These are phyloP conservation scores for Leptopilina clavipes DNA, from an alignment of 1,140 invertebrate species.

Conservation along the genomic window DNA sequence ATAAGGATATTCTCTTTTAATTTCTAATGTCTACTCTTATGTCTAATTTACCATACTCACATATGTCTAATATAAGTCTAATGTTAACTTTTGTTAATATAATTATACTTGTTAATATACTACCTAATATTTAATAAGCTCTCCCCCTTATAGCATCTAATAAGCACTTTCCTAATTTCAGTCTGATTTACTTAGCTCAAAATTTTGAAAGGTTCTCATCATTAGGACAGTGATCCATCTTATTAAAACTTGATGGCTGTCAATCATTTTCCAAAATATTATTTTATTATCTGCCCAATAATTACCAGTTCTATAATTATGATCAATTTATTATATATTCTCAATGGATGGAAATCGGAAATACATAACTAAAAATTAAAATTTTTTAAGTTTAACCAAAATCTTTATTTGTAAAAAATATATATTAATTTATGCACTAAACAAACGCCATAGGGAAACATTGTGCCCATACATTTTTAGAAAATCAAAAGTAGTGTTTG, in stretches of 20 bases:
- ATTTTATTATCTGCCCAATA: background rate
- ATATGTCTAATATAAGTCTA: too few species aligned
- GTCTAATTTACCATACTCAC: too few species aligned
- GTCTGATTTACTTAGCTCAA: background rate
- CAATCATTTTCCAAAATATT: background rate
- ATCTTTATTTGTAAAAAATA: too few species aligned
- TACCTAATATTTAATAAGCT: background rate
- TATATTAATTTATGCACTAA: too few species aligned
- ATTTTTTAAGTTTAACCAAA: too few species aligned
- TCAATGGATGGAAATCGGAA: too few species aligned
- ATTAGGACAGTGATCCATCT: background rate
- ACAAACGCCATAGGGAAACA: too few species aligned
- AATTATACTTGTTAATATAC: too few species aligned
- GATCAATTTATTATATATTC: background rate
- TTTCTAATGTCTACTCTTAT: background rate
- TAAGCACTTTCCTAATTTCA: background rate
- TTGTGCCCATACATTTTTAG: too few species aligned
- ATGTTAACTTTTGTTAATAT: too few species aligned
- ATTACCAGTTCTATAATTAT: background rate
- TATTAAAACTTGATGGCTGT: background rate
- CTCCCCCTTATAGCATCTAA: background rate
- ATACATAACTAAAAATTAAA: too few species aligned
- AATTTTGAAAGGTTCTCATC: background rate
- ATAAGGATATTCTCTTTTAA: background rate
- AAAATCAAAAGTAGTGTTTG: too few species aligned